Base-by-base conservation (phyloP, 2,797 vertebrate species). In the Falco rusticolus region DNA sequence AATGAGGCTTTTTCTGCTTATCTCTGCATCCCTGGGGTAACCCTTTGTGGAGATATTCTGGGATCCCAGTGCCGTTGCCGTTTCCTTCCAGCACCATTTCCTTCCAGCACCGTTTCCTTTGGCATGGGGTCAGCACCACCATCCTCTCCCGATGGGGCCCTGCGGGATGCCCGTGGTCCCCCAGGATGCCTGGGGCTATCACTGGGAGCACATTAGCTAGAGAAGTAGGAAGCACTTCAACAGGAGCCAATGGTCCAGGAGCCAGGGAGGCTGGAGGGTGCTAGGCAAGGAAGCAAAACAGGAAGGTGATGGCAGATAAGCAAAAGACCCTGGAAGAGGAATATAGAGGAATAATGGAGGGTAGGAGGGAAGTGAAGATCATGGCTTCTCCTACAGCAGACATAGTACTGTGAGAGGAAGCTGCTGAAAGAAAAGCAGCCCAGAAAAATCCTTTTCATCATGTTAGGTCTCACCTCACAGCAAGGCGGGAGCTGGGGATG, bases 271-370 rank as follows among this genome's bases (percentile, higher is more conserved):
- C 91, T 89, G 90, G 75, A 94, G 87, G 83, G 81, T 93, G 87
- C 92, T 47, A 66, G 63, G 57, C 0, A 0, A 90, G 80, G 87
- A 84, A 90, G 87, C 93, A 97, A 98, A 98, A 97, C 97, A 98
- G 97, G 97, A 98, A 98, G 71, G 95, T 63, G 87, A 64, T 22
- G 37, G 54, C 54, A 92, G 97, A 98, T 97, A 98, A 98, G 96
- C 84, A 59, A 87, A 94, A 95, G 93, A 82, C 48, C 70, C 93
- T 94, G 94, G 89, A 92, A 85, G 57, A 78, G 74, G 60, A 87
- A 86, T 72, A 48, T 10, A 70, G 85, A 68, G 76, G 80, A 91
- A 91, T 92, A 93, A 95, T 77, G 86, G 91, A 87, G 90, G 80
- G 82, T 70, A 61, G 84, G 76, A 82, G 87, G 90, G 59, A 69